Base-by-base conservation (phyloP, 2,888 invertebrate genomes). In the Apomyelois bistriatella region DNA sequence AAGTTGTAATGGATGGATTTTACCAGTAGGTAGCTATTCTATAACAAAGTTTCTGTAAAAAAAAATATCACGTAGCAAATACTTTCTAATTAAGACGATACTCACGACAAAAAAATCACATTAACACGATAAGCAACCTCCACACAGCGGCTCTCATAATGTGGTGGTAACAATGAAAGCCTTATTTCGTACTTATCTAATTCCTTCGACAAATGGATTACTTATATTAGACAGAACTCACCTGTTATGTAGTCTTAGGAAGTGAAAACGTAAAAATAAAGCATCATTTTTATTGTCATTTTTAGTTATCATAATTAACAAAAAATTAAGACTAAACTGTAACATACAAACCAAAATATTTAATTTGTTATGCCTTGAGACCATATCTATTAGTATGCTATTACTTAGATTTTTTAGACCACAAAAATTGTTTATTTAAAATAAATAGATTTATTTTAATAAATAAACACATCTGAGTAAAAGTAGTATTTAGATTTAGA, bases 111-210 rank as follows among this genome's bases (percentile, higher is more conserved):
- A 61, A 60, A n/a, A 49, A 47, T 53, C 57, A 58, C 56, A 58
- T 50, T 49, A 49, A 59, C 50, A 57, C 52, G 54, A 62, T 61
- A 64, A 61, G 59, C 58, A 52, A 55, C 43, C 22, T 22, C 22
- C 41, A 42, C 36, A 51, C 36, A 52, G 28, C 37, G n/a, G 13
- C 36, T 43, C 42, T 7, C 8, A n/a, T 52, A 43, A 43, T 22
- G 52, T 22, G 22, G 35, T 5, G 12, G 30, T 3, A 35, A 52
- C 52, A 52, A 52, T 43, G 42, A 51, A 51, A 52, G 52, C 43
- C 13, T 17, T 32, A 50, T 40, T 50, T 28, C 15, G 13, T n/a
- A n/a, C n/a, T n/a, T n/a, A 50, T 40, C 30, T 46, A 9, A 32
- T 40, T 38, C 40, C 16, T 41, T 12, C n/a, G 28, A 32, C 40